Base-by-base conservation (phyloP, 2,888 invertebrate genomes). In the Spodoptera exigua region DNA sequence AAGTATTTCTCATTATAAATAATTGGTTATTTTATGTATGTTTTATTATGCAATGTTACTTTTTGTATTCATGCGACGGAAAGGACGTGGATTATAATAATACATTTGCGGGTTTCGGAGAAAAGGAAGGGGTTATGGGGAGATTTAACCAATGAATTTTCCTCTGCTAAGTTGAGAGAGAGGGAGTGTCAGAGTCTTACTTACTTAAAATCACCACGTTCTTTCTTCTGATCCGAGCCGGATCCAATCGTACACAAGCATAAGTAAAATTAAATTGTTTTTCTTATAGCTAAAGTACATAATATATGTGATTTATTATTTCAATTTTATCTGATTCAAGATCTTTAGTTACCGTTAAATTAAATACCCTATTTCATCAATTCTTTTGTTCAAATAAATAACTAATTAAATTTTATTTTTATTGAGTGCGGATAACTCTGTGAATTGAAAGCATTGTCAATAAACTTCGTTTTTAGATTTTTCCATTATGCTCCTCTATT, bases 1-100 rank as follows among this genome's bases (percentile, higher is more conserved):
- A 84, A 82, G 83, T 55, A 61, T 68, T 41, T 57, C 46, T 57
- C 48, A 54, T 48, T 68, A 27, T 57, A 34, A 53, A n/a, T 11
- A 16, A 61, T 16, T 40, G 37, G 3, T 10, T 27, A 9, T 9
- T 27, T 9, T 27, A 1, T 7, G 5, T 5, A 27, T 27, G 0
- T 27, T 7, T 5, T 27, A 27, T 1, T 9, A 9, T 27, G 5
- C 7, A 27, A 4, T 27, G 27, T 27, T 7, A 27, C 27, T 27
- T 27, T 9, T 27, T 5, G 7, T 27, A 9, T 9, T 9, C 5
- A 27, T 5, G 4, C 5, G 7, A 9, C 9, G 9, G 5, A 4
- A 27, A 9, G 9, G 7, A 27, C 7, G 27, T 1, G 7, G 9
- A 27, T 27, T 4, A 5, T n/a, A n/a, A n/a, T n/a, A n/a, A n/a